Percentiles rank a stretch among this genome's conserved stretches.
phyloP scores from a whole-genome alignment of 2,797 vertebrate species.

The Atherinosoma microstoma region DNA sequence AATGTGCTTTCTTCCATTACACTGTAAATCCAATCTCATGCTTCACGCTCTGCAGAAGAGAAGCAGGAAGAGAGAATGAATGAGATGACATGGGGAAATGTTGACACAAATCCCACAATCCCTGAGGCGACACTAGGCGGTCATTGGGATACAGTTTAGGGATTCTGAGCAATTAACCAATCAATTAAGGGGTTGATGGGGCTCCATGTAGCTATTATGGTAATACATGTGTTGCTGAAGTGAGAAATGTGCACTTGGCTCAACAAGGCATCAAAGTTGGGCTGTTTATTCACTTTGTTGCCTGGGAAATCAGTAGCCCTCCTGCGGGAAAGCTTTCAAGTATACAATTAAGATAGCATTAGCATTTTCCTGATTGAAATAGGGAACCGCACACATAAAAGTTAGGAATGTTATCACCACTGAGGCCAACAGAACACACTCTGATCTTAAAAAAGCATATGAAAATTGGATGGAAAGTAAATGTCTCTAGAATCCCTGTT shows the following conservation, averaged over 20 bases:
- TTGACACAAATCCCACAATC: slow-evolving; percentile 78
- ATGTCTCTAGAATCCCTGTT: slow-evolving; percentile 26
- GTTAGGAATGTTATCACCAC: slow-evolving; percentile 15
- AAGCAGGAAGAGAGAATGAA: slow-evolving; percentile 58
- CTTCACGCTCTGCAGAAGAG: slow-evolving; percentile 76
- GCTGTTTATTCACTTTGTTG: slow-evolving; percentile 35
- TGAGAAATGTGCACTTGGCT: slow-evolving; percentile 32
- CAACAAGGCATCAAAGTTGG: slow-evolving; percentile 24
- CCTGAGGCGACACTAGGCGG: slow-evolving; percentile 46
- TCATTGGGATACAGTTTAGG: slow-evolving; percentile 52
- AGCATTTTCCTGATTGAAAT: slow-evolving; percentile 31
- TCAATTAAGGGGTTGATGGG: slow-evolving; percentile 71
- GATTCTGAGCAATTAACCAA: slow-evolving; percentile 76
- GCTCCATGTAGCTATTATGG: slow-evolving; percentile 53
- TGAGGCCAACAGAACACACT: slow-evolving; percentile 16
- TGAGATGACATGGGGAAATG: slow-evolving; percentile 65
- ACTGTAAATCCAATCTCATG: slow-evolving; percentile 83
- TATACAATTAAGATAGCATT: slow-evolving; percentile 49
- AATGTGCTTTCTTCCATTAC: slow-evolving; percentile 83
- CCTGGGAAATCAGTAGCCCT: slow-evolving; percentile 48
- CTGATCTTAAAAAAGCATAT: slow-evolving; percentile 28
- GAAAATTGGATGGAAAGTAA: slow-evolving; percentile 26
- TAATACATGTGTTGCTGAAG: slow-evolving; percentile 46
- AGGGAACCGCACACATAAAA: slow-evolving; percentile 12
- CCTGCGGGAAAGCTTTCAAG: slow-evolving; percentile 33